Conservation (phyloP, 2,888 invertebrate genomes). For the Apamea epomidion region DNA sequence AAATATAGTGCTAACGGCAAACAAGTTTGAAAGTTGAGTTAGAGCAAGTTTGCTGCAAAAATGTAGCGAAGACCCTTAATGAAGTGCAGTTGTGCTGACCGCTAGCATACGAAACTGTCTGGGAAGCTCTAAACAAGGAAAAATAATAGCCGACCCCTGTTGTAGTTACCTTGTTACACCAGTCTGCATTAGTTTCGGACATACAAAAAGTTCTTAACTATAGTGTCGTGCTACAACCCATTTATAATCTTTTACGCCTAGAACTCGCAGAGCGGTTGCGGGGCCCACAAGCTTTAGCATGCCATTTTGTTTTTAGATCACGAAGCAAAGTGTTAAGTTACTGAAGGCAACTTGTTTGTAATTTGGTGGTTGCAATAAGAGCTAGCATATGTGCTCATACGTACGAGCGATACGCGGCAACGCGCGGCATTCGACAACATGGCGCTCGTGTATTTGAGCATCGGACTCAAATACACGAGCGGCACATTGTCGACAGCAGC, state of each 20-base stretch:
- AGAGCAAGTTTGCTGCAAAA: constrained; percentile 48
- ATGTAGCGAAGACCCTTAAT: constrained; percentile 37
- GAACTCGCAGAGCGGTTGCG: constrained; percentile 3
- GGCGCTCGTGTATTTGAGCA: no score
- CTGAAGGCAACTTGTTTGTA: neutral
- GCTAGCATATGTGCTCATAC: neutral
- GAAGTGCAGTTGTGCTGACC: constrained; percentile 44
- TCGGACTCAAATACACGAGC: no score
- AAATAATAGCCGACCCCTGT: constrained; percentile 36
- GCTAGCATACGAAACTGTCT: constrained; percentile 26
- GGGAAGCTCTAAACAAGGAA: constrained; percentile 35
- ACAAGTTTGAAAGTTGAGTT: constrained; percentile 34
- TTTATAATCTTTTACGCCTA: constrained; percentile 7
- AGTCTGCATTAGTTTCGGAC: constrained; percentile 6
- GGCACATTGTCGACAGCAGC: no score
- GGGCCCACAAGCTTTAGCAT: neutral
- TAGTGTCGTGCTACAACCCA: constrained; percentile 6
- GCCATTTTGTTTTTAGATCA: neutral
- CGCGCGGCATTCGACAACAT: no score
- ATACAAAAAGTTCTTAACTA: constrained; percentile 17
- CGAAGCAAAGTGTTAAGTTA: neutral
- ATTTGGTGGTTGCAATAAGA: neutral
- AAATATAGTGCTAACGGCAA: constrained; percentile 33
- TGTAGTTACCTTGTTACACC: constrained; percentile 2
- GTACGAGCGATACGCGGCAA: no score